phyloP scores from a whole-genome alignment of 2,888 invertebrate species.

The Cryptus armator region DNA sequence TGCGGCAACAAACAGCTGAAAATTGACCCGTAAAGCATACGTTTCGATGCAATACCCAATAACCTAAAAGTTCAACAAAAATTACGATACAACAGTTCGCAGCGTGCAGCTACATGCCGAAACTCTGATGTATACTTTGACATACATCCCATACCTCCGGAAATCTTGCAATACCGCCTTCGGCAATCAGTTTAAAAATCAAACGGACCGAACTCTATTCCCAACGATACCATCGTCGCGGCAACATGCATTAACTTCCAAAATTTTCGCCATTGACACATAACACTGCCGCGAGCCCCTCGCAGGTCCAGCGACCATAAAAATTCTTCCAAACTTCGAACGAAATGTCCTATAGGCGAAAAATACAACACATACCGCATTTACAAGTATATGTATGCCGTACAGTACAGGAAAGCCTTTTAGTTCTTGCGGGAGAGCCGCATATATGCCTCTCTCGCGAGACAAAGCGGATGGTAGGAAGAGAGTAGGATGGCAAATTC shows the following conservation, averaged over 20 bases:
- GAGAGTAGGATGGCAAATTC: conserved; percentile 18
- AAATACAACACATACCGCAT: conserved; percentile 17
- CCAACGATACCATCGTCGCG: too few relatives aligned
- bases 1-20: conserved; percentile 29
- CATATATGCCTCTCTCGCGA: conserved; percentile 55
- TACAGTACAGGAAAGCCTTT: conserved; percentile 59
- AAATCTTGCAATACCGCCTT: too few relatives aligned
- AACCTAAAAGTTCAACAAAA: too few relatives aligned
- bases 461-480: conserved; percentile 56
- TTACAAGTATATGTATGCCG: conserved; percentile 23
- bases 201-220: too few relatives aligned
- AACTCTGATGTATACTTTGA: too few relatives aligned
- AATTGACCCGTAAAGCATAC: neutral
- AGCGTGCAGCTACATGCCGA: too few relatives aligned
- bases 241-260: neutral
- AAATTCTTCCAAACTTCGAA: neutral
- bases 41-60: neutral
- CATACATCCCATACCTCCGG: too few relatives aligned
- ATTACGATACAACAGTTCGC: too few relatives aligned
- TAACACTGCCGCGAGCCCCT: neutral
- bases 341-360: conserved; percentile 8
- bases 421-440: conserved; percentile 60
- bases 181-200: too few relatives aligned
- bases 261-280: neutral
- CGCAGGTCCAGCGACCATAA: neutral